These are phyloP conservation scores for Pomatostomus ruficeps DNA, from an alignment of 2,113 vertebrate genomes.

Conservation along the genomic window DNA sequence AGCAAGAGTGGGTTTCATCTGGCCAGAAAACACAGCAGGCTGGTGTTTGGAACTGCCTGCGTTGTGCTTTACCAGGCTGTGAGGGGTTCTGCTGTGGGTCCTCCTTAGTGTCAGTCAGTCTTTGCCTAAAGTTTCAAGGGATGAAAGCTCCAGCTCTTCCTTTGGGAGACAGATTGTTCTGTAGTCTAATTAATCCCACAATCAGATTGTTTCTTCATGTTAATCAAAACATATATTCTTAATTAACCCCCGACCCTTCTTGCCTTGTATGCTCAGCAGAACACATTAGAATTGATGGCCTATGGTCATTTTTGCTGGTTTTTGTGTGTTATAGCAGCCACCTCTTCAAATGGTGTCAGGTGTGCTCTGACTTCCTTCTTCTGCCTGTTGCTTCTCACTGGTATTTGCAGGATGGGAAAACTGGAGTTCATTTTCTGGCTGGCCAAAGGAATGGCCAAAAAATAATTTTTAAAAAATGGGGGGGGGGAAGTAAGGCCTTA, in stretches of 20 bases:
- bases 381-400: background rate
- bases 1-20: background rate
- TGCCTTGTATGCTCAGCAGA: background rate
- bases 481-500: background rate
- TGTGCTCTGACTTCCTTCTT: background rate
- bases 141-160: background rate
- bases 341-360: background rate
- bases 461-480: background rate
- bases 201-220: background rate
- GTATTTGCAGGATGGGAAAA: background rate
- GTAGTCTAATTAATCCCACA: background rate
- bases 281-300: background rate
- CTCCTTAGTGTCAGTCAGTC: background rate
- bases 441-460: background rate
- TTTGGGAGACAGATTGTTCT: background rate
- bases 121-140: background rate
- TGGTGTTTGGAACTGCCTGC: background rate
- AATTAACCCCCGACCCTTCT: background rate
- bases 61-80: background rate
- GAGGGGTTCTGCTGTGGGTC: background rate
- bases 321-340: background rate
- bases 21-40: background rate
- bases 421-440: background rate
- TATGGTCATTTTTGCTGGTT: background rate
- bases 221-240: background rate